These are phyloP conservation scores for Lethenteron reissneri DNA, from an alignment of 2,113 vertebrate genomes.

Conservation along the genomic window DNA sequence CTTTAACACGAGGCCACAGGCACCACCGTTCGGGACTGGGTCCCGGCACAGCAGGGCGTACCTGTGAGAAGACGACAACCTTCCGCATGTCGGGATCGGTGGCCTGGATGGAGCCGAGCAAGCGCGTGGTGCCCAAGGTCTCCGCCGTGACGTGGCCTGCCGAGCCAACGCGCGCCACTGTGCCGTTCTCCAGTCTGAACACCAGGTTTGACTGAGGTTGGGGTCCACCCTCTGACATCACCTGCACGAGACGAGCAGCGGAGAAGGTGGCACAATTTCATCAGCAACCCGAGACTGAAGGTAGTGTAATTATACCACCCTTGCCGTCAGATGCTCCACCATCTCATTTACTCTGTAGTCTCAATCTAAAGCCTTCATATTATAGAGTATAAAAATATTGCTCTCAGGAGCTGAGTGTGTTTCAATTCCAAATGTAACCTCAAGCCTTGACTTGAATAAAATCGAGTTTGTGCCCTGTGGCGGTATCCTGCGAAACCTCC, in stretches of 20 bases:
- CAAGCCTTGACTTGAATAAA: not conserved
- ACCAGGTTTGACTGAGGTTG: constrained; percentile 25
- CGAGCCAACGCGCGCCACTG: constrained; percentile 18
- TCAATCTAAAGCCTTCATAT: not conserved
- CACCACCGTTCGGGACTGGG: no score
- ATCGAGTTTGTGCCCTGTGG: not conserved
- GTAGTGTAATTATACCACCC: no score
- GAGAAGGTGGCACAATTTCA: no score
- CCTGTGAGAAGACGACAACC: constrained; percentile 25
- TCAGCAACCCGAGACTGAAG: no score
- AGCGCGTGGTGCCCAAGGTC: constrained; percentile 16
- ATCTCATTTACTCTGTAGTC: no score
- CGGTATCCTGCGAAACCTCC: not conserved
- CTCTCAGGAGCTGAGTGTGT: not conserved
- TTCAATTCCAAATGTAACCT: not conserved
- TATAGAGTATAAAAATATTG: not conserved
- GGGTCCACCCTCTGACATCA: constrained; percentile 28
- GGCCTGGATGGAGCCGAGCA: constrained; percentile 21
- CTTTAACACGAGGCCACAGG: not conserved
- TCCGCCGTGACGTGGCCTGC: constrained; percentile 23
- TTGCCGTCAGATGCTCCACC: no score
- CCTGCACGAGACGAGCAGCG: constrained; percentile 14
- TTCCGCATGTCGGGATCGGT: constrained; percentile 24
- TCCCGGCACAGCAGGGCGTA: constrained; percentile 10
- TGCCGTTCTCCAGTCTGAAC: constrained; percentile 24